Conservation (phyloP, 1,140 invertebrate species). For the Diorhabda sublineata region DNA sequence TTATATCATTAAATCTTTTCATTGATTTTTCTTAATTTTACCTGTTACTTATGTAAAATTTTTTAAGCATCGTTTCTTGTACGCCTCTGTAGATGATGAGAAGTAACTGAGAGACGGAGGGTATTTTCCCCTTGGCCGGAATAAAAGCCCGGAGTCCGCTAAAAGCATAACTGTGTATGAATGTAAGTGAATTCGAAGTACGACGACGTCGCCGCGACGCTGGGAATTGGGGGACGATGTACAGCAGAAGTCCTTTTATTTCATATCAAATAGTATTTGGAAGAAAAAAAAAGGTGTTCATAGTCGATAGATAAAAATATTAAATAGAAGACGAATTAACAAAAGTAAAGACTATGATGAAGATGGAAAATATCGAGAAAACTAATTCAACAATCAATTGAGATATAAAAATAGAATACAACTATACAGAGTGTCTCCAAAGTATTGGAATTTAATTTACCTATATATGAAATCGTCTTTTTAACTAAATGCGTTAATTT, state of each 20-base stretch:
- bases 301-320: no score
- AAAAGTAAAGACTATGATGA: no score
- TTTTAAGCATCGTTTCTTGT: not conserved
- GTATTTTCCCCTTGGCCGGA: conserved; percentile 29
- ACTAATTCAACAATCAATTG: no score
- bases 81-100: conserved; percentile 10
- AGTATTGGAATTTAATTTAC: not conserved
- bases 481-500: not conserved
- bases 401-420: not conserved
- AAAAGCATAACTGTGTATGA: conserved; percentile 43
- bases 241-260: no score
- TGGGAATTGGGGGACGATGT: not conserved
- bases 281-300: no score
- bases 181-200: conserved; percentile 42
- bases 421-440: not conserved
- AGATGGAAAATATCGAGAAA: no score
- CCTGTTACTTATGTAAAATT: no score
- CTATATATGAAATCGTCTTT: not conserved
- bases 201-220: conserved; percentile 11
- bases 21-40: no score
- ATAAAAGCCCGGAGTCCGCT: conserved; percentile 37
- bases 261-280: no score
- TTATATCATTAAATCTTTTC: no score
- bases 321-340: no score
- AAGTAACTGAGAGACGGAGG: conserved; percentile 20